phyloP scores from a whole-genome alignment of 2,797 vertebrate species.

The Myotis vivesi region DNA sequence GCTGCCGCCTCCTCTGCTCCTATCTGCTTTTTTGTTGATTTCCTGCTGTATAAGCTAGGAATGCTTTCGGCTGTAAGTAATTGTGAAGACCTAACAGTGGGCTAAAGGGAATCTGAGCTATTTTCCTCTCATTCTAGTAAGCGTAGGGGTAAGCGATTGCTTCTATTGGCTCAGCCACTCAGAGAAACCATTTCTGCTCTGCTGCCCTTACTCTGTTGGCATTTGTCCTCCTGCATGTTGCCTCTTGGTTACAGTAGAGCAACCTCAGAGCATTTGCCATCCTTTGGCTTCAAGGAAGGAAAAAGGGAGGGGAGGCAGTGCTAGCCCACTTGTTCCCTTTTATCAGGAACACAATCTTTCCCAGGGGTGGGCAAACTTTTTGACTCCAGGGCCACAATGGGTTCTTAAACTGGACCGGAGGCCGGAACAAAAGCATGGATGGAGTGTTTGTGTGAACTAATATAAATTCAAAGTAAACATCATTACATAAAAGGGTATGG shows the following conservation, averaged over 20 bases:
- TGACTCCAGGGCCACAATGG: too few species aligned
- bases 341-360: background rate
- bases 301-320: background rate
- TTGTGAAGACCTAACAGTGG: rapidly evolving
- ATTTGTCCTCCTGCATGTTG: background rate
- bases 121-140: background rate
- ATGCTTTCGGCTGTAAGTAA: background rate
- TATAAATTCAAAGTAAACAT: too few species aligned
- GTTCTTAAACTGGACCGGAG: too few species aligned
- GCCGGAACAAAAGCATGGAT: too few species aligned
- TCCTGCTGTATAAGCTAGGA: background rate
- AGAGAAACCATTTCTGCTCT: background rate
- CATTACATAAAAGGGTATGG: too few species aligned
- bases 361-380: too few species aligned
- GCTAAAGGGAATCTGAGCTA: rapidly evolving
- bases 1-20: background rate
- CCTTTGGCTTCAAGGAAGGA: background rate
- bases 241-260: rapidly evolving
- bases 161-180: background rate
- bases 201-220: background rate
- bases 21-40: rapidly evolving
- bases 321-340: too few species aligned
- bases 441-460: too few species aligned
- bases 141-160: background rate
- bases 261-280: background rate